A percentile compares a stretch with the other conserved stretches of the same genome.
Conservation (phyloP, 1,140 invertebrate species). For the Pogonognathellus flavescens region DNA sequence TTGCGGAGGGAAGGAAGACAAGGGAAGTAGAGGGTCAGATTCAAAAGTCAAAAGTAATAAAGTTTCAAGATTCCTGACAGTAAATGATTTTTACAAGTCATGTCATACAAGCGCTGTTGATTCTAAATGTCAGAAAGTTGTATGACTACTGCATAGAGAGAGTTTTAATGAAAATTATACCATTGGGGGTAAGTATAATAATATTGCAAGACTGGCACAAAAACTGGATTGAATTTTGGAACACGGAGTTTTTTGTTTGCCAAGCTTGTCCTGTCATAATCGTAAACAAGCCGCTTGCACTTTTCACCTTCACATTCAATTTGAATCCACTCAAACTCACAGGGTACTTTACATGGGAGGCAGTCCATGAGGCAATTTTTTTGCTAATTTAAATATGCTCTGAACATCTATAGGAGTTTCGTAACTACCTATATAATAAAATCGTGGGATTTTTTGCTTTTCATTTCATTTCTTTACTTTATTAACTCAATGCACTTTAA, state of each 20-base stretch:
- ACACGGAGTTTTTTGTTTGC: neutral
- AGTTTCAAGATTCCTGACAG: neutral
- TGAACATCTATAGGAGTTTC: no score
- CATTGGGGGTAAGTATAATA: neutral
- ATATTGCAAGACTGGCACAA: neutral
- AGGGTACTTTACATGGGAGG: neutral
- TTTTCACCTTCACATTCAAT: conserved; percentile 44
- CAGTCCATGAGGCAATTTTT: no score
- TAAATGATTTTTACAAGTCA: neutral
- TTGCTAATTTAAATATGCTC: no score
- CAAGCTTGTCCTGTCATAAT: conserved; percentile 11
- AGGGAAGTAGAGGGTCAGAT: neutral
- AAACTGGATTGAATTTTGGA: conserved; percentile 36
- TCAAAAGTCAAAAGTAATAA: neutral
- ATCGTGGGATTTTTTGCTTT: no score
- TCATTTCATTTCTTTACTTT: no score
- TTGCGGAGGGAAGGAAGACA: no score
- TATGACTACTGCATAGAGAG: neutral
- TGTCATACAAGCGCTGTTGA: neutral
- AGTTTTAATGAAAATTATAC: conserved; percentile 22
- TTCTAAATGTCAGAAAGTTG: conserved; percentile 22
- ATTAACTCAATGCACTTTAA: no score
- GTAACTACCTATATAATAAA: no score
- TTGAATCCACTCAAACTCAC: neutral
- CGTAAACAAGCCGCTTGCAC: conserved; percentile 43